Evolutionary conservation across 2,797 vertebrate species (phyloP), one percentile per base, ranked within the genome.

Genomic region (Carduelis carduelis): DNA sequence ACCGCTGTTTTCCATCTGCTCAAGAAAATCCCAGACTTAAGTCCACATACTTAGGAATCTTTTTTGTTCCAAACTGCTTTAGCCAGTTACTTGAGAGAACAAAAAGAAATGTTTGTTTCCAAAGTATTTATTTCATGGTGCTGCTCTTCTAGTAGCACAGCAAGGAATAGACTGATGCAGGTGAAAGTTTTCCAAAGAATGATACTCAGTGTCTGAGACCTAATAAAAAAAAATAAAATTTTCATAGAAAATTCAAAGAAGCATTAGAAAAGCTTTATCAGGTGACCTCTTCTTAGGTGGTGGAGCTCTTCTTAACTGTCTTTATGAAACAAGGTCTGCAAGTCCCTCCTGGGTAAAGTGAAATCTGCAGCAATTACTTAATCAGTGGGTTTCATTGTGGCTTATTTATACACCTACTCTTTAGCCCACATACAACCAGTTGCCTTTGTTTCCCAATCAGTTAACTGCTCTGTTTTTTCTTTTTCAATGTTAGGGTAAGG

Each of bases 381-480:
- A 90, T 89, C 69, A 61, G 63, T 92, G 84, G 15, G 14, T 80
- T 90, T 96, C 94, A 91, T 20, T 39, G 59, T 75, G 35, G 46
- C 47, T 91, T 90, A 77, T 60, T 94, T 92, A 72, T 89, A 61
- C 17, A 44, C 41, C 35, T 91, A 30, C 87, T 89, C 95, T 90
- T 97, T 95, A 92, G 91, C 92, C 96, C 80, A 94, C 76, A 93
- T 94, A 61, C 69, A 49, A 60, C 30, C 24, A 88, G 9, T 83
- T 83, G 84, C 79, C 24, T 59, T 92, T 21, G 4, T 94, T 96
- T 96, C 93, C 90, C 87, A 96, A 88, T 66, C 80, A 39, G 19
- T 59, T 87, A 46, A 56, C 10, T 68, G 35, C 15, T 59, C 24
- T 77, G 2, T 32, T 70, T 61, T 72, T 63, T 21, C 4, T 39